Percentiles rank a stretch among this genome's conserved stretches.
These are phyloP conservation scores for Agelaius tricolor DNA, from an alignment of 2,113 vertebrate genomes.

Conservation along the genomic window DNA sequence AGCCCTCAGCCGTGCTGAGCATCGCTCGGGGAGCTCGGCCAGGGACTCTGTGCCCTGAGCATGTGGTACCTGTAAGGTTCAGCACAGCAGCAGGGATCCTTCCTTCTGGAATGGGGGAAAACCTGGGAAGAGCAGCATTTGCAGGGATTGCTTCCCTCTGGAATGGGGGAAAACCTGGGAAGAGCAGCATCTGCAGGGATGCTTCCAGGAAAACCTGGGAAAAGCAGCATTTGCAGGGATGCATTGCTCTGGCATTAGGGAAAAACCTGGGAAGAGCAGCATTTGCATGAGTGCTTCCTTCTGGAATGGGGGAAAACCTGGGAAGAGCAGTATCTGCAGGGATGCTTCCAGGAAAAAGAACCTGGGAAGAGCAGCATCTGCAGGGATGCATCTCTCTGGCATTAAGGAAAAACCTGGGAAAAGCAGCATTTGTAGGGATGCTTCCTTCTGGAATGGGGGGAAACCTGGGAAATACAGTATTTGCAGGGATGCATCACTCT, in stretches of 20 bases:
- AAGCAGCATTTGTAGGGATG: no score
- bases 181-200: background rate
- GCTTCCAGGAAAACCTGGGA: no score
- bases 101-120: background rate
- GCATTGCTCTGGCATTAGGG: no score
- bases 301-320: background rate
- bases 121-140: background rate
- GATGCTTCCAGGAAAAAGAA: no score
- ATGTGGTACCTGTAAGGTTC: rapidly evolving
- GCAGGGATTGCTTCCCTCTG: background rate
- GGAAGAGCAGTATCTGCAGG: no score
- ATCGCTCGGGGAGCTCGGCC: rapidly evolving
- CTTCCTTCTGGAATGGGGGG: no score
- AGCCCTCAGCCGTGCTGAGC: background rate
- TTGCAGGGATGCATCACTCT: no score
- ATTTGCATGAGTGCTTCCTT: background rate
- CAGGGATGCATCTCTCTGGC: rapidly evolving
- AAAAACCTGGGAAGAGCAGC: background rate
- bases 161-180: background rate
- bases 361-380: no score
- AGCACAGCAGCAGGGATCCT: rapidly evolving
- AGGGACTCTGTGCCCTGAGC: background rate
- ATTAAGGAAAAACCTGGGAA: no score
- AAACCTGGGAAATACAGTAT: no score
- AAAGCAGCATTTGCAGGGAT: background rate